Base-by-base conservation (phyloP, 2,797 vertebrate species). In the Catharus ustulatus region DNA sequence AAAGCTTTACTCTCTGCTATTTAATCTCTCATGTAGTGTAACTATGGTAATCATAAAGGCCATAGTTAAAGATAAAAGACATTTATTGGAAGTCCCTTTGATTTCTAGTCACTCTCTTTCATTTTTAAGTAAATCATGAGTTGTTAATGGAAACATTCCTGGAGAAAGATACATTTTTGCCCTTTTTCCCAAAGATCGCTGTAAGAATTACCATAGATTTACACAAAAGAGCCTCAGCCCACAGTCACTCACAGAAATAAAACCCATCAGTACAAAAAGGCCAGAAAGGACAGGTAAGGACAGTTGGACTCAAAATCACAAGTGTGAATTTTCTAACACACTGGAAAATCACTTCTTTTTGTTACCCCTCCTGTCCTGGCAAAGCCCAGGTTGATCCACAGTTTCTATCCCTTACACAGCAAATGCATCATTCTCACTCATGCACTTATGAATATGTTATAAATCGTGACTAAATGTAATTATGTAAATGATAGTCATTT, bases 401-500 rank as follows among this genome's bases (percentile, higher is more conserved):
- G 2, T 91, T 91, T 83, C 74, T 29, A 30, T 51, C 40, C 42
- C 71, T 94, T 87, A 73, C 52, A 54, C 20, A 68, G 69, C 24
- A 90, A 95, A 95, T 83, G 63, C 71, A 96, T 90, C 83, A 80
- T 95, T 90, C 85, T 93, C 86, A 75, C 83, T 95, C 90, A 90
- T 90, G 89, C 4, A 1, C 87, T 95, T 95, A 96, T 96, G 93
- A 97, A 96, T 95, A 87, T 32, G 69, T 95, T 95, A 95, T 89
- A 95, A 96, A 59, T 96, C 90, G 75, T 93, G 89, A 91, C 91
- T 95, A 97, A 95, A 96, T 90, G 90, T 87, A 94, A 97, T 97
- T 97, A 97, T 97, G 96, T 86, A 96, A 97, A 97, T 95, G 75
- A 94, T 90, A 95, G 95, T 95, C 80, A 94, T 96, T 97, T 97